These are phyloP conservation scores for Bombus waltoni DNA, from an alignment of 1,140 invertebrate species.

Conservation along the genomic window DNA sequence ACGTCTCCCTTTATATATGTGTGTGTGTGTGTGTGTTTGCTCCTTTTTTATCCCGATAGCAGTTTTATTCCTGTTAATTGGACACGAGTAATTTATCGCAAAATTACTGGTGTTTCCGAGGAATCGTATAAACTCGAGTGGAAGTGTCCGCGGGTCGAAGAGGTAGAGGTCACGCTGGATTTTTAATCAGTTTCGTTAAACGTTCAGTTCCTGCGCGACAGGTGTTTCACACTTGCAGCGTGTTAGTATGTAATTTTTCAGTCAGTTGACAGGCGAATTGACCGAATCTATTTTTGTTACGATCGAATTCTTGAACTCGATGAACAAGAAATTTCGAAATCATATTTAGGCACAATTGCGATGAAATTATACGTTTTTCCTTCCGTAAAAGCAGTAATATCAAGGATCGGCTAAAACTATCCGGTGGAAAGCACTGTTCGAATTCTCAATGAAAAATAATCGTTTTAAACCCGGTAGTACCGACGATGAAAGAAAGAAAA, in stretches of 20 bases:
- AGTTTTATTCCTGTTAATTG: constrained; percentile 15
- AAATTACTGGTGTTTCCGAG: neutral
- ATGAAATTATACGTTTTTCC: neutral
- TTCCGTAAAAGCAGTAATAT: neutral
- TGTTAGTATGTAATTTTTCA: too few species aligned
- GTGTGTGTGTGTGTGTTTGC: neutral
- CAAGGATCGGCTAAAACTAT: neutral
- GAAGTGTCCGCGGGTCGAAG: too few species aligned
- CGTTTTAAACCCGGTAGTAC: neutral
- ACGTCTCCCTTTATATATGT: neutral
- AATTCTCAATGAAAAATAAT: neutral
- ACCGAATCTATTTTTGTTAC: too few species aligned
- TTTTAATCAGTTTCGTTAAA: neutral
- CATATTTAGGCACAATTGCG: too few species aligned
- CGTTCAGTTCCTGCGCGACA: neutral
- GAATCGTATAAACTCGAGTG: neutral
- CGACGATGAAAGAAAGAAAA: neutral
- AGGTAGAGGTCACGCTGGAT: too few species aligned
- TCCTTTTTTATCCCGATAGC: constrained; percentile 10
- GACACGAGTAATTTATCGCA: neutral
- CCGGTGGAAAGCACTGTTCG: neutral
- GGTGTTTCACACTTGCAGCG: too few species aligned
- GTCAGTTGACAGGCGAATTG: too few species aligned
- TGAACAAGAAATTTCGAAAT: too few species aligned
- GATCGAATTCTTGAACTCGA: too few species aligned